Conservation (phyloP, 2,888 invertebrate genomes). For the Heliconius sara region DNA sequence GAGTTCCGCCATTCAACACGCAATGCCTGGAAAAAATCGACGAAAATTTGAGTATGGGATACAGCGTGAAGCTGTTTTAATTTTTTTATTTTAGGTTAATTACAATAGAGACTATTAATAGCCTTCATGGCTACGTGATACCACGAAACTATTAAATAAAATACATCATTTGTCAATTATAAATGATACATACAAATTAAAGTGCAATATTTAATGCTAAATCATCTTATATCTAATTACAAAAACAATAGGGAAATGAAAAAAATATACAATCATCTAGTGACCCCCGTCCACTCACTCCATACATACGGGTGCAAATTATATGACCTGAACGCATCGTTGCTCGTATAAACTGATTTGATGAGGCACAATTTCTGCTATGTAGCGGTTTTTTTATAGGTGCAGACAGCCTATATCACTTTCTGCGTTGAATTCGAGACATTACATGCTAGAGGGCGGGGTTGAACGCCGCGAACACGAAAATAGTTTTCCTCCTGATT, state of each 20-base stretch:
- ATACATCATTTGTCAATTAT: neutral
- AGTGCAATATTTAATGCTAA: conserved; percentile 4
- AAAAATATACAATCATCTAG: conserved; percentile 26
- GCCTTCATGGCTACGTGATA: too few species aligned
- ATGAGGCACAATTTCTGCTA: conserved; percentile 47
- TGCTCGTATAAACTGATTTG: conserved; percentile 50
- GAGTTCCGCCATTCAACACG: neutral
- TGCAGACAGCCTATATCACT: too few species aligned
- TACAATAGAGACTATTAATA: too few species aligned
- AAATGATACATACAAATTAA: neutral
- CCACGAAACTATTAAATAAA: neutral
- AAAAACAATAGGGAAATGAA: conserved; percentile 29
- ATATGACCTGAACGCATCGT: conserved; percentile 60
- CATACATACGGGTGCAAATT: conserved; percentile 56
- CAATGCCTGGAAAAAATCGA: too few species aligned
- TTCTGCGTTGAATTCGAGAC: too few species aligned
- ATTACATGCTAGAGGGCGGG: too few species aligned
- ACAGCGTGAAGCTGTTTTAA: neutral
- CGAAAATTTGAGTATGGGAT: neutral
- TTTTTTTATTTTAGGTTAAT: too few species aligned
- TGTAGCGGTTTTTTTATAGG: conserved; percentile 12
- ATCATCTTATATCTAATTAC: conserved; percentile 30
- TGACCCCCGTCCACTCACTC: conserved; percentile 39
- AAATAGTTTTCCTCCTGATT: too few species aligned
- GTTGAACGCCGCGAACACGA: too few species aligned